Conservation (phyloP, 1,140 invertebrate genomes). For the Periplaneta americana region DNA sequence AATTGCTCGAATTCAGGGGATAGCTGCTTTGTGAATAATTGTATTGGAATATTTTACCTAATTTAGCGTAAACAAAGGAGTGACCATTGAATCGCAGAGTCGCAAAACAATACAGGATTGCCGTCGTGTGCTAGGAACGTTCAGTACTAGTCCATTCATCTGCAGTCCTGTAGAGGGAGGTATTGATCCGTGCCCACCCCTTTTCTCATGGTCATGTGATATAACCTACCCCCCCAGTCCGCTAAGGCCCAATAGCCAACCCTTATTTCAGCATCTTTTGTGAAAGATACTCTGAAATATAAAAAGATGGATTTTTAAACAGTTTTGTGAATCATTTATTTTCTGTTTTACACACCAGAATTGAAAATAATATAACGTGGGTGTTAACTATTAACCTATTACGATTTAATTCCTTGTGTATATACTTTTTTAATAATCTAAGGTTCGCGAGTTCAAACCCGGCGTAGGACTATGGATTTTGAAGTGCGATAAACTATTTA, state of each 20-base stretch:
- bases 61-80: background rate
- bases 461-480: no score
- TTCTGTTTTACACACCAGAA: no score
- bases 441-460: no score
- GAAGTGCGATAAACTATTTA: no score
- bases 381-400: no score
- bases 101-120: background rate
- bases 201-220: background rate
- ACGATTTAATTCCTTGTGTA: no score
- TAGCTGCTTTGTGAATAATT: background rate
- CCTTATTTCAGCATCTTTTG: background rate
- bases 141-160: slow-evolving; percentile 1
- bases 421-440: no score
- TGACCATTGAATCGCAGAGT: background rate
- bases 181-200: slow-evolving; percentile 7
- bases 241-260: background rate
- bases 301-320: no score
- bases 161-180: background rate
- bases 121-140: background rate
- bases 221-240: background rate
- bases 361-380: no score
- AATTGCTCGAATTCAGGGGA: background rate
- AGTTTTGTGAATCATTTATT: no score
- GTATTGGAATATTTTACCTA: background rate
- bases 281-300: no score